Evolutionary conservation across 2,888 invertebrate species (phyloP), one percentile per base, ranked within the genome.

Genomic region (Griposia aprilina): DNA sequence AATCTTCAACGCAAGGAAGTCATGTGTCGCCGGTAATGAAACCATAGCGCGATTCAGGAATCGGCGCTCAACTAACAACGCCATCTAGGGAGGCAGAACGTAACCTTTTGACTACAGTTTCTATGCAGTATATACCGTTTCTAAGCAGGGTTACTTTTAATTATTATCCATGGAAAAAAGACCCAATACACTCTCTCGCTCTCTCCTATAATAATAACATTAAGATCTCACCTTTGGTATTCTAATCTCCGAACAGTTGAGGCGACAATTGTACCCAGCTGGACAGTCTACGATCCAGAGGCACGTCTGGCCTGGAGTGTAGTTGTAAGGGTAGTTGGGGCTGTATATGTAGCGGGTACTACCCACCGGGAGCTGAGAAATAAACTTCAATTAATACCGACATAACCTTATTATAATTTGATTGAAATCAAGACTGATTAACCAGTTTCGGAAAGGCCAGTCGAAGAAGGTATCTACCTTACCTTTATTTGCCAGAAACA

Each of bases 271-370:
- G 68, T 97, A 96, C 0, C 94, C 94, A 0, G 85, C 3, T 0
- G 97, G 95, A 76, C 97, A 96, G 20, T 60, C 82, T 0, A 90
- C 95, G 13, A 91, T 90, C 97, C 97, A 98, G 20, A 96, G 92
- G 83, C 98, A 98, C 2, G 90, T 87, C 0, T 88, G 87, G 0
- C 93, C 92, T 0, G 91, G 87, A 0, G 63, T 0, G 87, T 97
- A 97, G 55, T 87, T 86, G 0, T 87, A 48, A 0, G 97, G 97
- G 88, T 97, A 97, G n/a, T 92, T 91, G 0, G 94, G 93, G 81
- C 95, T 97, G 85, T 92, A 93, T 17, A 97, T 91, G 77, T 95
- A 95, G 88, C 97, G 97, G 0, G 90, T 89, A 3, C 70, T 76
- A 0, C 95, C 97, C 0, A 90, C 63, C n/a, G 70, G 30, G 13